These are phyloP conservation scores for Bembecia ichneumoniformis DNA, from an alignment of 2,888 invertebrate species.

Conservation along the genomic window DNA sequence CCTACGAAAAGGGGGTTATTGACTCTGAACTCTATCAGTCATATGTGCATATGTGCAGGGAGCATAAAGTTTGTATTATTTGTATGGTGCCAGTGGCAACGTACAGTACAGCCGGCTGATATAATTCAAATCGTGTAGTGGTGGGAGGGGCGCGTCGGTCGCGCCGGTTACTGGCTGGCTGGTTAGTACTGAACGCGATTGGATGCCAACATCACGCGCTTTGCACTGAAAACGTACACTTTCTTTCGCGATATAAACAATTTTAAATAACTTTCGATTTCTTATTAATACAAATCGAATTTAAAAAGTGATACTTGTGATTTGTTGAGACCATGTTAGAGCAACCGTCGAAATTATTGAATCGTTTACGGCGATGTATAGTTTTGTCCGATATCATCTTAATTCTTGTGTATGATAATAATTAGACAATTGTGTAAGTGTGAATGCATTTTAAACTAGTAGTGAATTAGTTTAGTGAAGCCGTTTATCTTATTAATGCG, in stretches of 20 bases:
- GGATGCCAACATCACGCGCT: constrained; percentile 27
- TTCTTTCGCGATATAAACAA: background rate
- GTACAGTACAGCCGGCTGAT: constrained; percentile 40
- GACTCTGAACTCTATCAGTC: constrained; percentile 56
- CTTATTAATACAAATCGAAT: too few species aligned
- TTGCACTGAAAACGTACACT: background rate
- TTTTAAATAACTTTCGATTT: too few species aligned
- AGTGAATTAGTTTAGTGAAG: constrained; percentile 2
- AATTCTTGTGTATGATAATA: constrained; percentile 64
- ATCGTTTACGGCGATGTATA: constrained; percentile 49
- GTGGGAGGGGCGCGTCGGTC: constrained; percentile 56
- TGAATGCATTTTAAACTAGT: background rate
- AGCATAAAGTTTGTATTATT: constrained; percentile 62
- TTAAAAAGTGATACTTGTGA: background rate
- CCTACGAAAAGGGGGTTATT: constrained; percentile 62
- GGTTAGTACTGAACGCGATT: constrained; percentile 48
- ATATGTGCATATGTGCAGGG: constrained; percentile 54
- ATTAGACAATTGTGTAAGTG: constrained; percentile 25
- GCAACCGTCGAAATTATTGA: constrained; percentile 57
- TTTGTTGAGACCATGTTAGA: constrained; percentile 10
- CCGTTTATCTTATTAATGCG: constrained; percentile 36
- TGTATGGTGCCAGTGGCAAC: constrained; percentile 46
- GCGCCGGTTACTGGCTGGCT: constrained; percentile 19
- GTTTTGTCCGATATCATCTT: constrained; percentile 53
- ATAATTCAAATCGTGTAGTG: constrained; percentile 45